Evolutionary conservation across 1,140 invertebrate genomes (phyloP).

Genomic region (Drosophila parvula): DNA sequence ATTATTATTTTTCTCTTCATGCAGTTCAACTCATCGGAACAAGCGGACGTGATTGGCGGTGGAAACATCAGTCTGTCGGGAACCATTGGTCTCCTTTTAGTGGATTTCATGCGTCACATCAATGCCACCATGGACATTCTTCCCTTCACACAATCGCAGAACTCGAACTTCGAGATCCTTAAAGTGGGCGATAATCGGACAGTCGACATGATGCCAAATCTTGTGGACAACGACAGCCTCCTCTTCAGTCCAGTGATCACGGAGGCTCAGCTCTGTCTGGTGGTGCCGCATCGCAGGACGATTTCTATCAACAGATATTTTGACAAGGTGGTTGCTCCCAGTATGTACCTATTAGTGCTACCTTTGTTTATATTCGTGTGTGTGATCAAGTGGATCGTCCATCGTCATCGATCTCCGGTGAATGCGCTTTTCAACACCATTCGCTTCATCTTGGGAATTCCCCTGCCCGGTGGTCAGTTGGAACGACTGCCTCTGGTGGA

Average conservation of each 20-base stretch:
- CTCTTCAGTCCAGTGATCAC: background rate
- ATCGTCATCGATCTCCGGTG: background rate
- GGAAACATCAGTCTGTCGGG: constrained; percentile 24
- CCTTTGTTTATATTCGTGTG: background rate
- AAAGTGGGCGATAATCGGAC: background rate
- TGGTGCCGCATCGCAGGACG: background rate
- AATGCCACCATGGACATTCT: constrained; percentile 34
- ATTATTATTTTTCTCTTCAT: background rate
- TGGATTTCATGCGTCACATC: constrained; percentile 4
- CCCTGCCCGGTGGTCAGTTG: background rate
- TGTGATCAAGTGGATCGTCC: constrained; percentile 12
- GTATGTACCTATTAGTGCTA: background rate
- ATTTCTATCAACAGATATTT: background rate
- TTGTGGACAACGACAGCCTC: background rate
- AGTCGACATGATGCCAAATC: constrained; percentile 10
- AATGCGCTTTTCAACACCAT: background rate
- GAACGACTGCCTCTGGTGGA: constrained; percentile 7
- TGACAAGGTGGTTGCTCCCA: background rate
- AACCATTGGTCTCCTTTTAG: background rate
- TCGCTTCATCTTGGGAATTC: background rate
- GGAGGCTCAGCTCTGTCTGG: background rate
- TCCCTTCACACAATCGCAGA: background rate
- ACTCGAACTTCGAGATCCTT: background rate
- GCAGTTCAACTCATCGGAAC: constrained; percentile 32
- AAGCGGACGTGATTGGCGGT: constrained; percentile 4